Conservation (phyloP, 2,113 vertebrate species). For the Poecile atricapillus region DNA sequence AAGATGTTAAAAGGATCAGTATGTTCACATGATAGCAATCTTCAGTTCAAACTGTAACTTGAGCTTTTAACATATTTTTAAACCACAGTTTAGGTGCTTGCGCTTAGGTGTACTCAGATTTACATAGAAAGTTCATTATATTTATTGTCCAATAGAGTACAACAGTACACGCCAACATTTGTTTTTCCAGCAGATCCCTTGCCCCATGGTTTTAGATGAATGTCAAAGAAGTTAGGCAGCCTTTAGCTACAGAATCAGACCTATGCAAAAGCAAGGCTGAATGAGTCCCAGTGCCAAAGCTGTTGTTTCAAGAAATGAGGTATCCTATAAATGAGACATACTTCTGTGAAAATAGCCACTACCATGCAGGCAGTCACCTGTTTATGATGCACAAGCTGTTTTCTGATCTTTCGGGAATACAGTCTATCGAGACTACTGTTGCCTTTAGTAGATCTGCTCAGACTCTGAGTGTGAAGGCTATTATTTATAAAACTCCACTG, state of each 20-base stretch:
- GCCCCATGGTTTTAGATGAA: not conserved
- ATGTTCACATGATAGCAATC: constrained; percentile 40
- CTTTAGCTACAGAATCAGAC: constrained; percentile 37
- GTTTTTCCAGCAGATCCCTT: not conserved
- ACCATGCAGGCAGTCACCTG: constrained; percentile 83
- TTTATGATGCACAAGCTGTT: constrained; percentile 98
- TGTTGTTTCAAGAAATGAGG: not conserved
- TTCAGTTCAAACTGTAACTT: constrained; percentile 8
- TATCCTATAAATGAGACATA: not conserved
- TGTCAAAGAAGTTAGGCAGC: constrained; percentile 18
- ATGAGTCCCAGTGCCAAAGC: constrained; percentile 21
- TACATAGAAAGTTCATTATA: not conserved
- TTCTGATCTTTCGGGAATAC: constrained; percentile 97
- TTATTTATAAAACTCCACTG: constrained; percentile 99
- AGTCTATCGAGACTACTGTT: constrained; percentile 94
- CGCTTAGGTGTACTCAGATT: not conserved
- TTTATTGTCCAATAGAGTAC: not conserved
- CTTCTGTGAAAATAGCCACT: not conserved
- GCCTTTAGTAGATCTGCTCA: constrained; percentile 89
- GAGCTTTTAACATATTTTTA: not conserved
- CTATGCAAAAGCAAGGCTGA: constrained; percentile 45
- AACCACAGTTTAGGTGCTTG: not conserved
- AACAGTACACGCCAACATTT: not conserved
- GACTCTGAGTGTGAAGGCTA: constrained; percentile 91
- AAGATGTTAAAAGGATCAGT: constrained; percentile 67